These are phyloP conservation scores for Pseudomugil tenellus DNA, from an alignment of 2,797 vertebrate genomes.

Conservation along the genomic window DNA sequence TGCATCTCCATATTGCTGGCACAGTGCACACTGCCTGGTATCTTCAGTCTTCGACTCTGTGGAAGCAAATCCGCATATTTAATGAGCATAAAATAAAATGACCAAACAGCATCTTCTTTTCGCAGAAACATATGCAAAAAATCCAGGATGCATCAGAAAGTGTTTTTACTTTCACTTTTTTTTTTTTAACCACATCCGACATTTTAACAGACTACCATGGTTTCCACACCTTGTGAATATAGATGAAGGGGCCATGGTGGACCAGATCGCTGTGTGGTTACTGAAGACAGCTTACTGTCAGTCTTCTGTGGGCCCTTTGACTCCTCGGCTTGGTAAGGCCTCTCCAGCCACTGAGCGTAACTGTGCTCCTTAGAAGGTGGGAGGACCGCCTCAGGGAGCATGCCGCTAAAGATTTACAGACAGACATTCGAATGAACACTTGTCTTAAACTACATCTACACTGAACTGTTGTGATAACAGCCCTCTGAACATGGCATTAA, in stretches of 20 bases:
- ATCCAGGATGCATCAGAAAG: not conserved
- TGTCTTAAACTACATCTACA: not conserved
- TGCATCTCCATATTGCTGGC: conserved; percentile 88
- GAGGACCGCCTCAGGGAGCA: conserved; percentile 89
- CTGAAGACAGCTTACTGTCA: not conserved
- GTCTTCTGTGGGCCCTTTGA: conserved; percentile 62
- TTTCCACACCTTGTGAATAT: conserved; percentile 66
- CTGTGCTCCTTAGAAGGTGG: conserved; percentile 91
- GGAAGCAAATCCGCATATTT: not conserved
- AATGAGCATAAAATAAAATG: not conserved
- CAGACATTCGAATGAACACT: not conserved
- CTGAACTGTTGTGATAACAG: not conserved
- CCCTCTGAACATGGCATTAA: not conserved
- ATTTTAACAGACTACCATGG: conserved; percentile 4
- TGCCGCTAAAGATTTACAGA: conserved; percentile 72
- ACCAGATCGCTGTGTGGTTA: conserved; percentile 22
- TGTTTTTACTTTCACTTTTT: not conserved
- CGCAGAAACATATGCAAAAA: not conserved
- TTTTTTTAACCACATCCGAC: conserved; percentile 1
- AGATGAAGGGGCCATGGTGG: conserved; percentile 9
- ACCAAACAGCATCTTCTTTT: not conserved
- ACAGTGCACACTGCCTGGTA: conserved; percentile 87
- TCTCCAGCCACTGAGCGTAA: conserved; percentile 90
- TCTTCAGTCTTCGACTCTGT: conserved; percentile 73
- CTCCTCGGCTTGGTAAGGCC: conserved; percentile 61